Conservation (phyloP, 2,888 invertebrate genomes). For the Drosophila eohydei region DNA sequence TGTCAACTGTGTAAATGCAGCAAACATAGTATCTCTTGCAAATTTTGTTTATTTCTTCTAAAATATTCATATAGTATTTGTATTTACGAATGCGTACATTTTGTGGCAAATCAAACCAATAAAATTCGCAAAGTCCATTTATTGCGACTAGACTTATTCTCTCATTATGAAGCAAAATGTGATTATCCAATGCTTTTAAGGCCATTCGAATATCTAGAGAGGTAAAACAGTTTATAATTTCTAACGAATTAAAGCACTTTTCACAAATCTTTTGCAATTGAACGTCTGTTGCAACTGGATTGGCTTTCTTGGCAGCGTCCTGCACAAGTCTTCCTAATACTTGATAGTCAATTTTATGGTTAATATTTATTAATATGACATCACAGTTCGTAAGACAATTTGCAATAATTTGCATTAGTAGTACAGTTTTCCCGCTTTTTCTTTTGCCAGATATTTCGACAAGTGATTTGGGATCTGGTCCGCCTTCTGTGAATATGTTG, state of each 20-base stretch:
- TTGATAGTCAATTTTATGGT: constrained; percentile 44
- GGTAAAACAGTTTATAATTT: constrained; percentile 43
- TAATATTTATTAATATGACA: constrained; percentile 41
- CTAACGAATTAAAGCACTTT: constrained; percentile 33
- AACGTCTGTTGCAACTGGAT: constrained; percentile 10
- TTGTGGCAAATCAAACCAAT: constrained; percentile 43
- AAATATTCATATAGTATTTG: constrained; percentile 39
- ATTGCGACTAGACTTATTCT: constrained; percentile 35
- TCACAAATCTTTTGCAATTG: constrained; percentile 24
- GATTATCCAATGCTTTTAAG: constrained; percentile 33
- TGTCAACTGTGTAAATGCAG: constrained; percentile 50
- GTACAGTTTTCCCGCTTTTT: constrained; percentile 41
- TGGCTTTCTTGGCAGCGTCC: background rate
- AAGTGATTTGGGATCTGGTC: constrained; percentile 24
- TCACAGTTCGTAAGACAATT: constrained; percentile 21
- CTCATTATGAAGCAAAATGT: constrained; percentile 30
- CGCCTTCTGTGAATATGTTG: constrained; percentile 23
- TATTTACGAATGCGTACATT: constrained; percentile 28
- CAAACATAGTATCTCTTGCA: constrained; percentile 36
- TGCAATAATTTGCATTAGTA: constrained; percentile 41
- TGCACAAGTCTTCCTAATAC: constrained; percentile 22
- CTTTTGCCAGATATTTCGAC: constrained; percentile 48
- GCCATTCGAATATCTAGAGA: constrained; percentile 27
- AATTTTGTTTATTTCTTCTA: constrained; percentile 26
- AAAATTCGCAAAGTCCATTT: constrained; percentile 51